These are phyloP conservation scores for Apogon hyalosoma DNA, from an alignment of 2,797 vertebrate species.

Conservation along the genomic window DNA sequence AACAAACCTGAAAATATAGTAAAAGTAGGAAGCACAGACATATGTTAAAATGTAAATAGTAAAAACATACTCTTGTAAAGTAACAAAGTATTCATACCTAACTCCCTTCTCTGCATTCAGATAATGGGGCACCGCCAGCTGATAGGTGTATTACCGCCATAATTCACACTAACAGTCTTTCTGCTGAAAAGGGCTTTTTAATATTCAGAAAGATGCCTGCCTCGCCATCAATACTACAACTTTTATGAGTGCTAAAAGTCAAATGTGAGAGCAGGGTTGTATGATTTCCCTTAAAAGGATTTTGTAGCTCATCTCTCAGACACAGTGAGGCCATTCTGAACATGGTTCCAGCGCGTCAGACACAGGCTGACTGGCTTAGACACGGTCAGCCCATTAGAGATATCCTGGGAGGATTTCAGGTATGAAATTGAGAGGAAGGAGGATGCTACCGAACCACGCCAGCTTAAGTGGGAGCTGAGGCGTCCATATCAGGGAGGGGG, in stretches of 20 bases:
- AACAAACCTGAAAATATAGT: too few species aligned
- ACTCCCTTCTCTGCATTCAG: conserved; percentile 11
- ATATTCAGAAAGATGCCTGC: conserved; percentile 18
- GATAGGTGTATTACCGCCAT: conserved; percentile 33
- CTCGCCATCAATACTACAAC: conserved; percentile 25
- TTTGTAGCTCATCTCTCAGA: conserved; percentile 58
- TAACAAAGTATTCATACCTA: too few species aligned
- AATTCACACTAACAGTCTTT: conserved; percentile 26
- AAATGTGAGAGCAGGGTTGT: conserved; percentile 36
- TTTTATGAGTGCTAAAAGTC: conserved; percentile 49
- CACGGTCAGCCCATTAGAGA: conserved; percentile 72
- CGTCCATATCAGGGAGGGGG: conserved; percentile 28
- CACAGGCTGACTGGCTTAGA: conserved; percentile 69
- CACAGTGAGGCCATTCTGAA: conserved; percentile 66
- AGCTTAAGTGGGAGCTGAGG: conserved; percentile 66
- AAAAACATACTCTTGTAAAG: too few species aligned
- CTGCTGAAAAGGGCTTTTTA: neutral
- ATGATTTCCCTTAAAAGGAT: conserved; percentile 60
- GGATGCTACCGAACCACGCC: conserved; percentile 52
- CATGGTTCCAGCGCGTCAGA: conserved; percentile 67
- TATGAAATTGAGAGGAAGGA: conserved; percentile 76
- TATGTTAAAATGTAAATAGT: too few species aligned
- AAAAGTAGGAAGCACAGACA: too few species aligned
- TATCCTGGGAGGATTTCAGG: conserved; percentile 67
- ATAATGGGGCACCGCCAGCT: conserved; percentile 33